Conservation (phyloP, 2,888 invertebrate species). For the Drosophila lutescens region DNA sequence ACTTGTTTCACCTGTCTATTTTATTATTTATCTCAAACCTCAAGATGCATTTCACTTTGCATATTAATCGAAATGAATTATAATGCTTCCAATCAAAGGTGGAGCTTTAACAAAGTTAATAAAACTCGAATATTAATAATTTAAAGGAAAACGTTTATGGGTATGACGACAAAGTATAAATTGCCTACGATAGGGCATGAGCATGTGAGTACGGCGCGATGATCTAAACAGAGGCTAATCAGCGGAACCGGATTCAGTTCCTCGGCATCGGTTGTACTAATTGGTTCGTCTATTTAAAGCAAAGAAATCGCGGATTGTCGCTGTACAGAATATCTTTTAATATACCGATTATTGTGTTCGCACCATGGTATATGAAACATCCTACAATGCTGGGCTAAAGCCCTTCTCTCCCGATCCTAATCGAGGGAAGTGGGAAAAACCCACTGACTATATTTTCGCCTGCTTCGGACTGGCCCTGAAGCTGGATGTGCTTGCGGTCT, state of each 20-base stretch:
- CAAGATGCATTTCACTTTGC: too few relatives aligned
- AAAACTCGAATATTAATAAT: too few relatives aligned
- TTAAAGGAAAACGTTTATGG: too few relatives aligned
- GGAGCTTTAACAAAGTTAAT: too few relatives aligned
- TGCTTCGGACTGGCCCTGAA: conserved; percentile 93
- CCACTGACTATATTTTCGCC: conserved; percentile 90
- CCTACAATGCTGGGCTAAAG: conserved; percentile 80
- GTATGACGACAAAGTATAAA: too few relatives aligned
- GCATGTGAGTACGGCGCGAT: conserved; percentile 24
- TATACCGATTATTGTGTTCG: not conserved
- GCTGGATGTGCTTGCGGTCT: conserved; percentile 91
- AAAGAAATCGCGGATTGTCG: conserved; percentile 28
- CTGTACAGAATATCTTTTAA: too few relatives aligned
- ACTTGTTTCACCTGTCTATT: too few relatives aligned
- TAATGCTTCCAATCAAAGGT: too few relatives aligned
- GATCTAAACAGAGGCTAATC: conserved; percentile 38
- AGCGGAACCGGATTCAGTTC: conserved; percentile 59
- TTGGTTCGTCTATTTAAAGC: conserved; percentile 67
- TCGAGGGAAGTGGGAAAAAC: conserved; percentile 89
- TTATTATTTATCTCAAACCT: too few relatives aligned
- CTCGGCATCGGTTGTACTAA: conserved; percentile 72
- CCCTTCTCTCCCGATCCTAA: conserved; percentile 80
- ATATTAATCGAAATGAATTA: too few relatives aligned
- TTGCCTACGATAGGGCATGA: conserved; percentile 2
- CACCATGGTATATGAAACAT: conserved; percentile 78